Evolutionary conservation across 2,888 invertebrate species (phyloP), one percentile per base, ranked within the genome.

Genomic region (Lacanobia oleracea): DNA sequence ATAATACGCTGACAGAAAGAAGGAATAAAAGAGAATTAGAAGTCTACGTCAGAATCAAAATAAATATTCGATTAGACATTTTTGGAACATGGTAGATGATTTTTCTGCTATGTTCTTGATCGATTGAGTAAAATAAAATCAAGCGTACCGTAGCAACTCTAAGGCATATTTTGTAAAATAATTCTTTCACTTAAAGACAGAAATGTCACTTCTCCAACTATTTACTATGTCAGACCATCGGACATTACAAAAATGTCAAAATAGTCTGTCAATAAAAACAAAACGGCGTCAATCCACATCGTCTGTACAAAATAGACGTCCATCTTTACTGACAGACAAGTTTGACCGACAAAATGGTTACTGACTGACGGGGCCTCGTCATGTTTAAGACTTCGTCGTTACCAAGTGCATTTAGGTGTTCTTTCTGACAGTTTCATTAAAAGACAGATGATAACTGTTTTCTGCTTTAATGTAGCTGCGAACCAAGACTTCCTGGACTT

Each of bases 401-500:
- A 68, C 54, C 61, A 60, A 73, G 76, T 81, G 77, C 69, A 75
- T 50, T 45, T 64, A 27, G 6, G 27, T 54, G 21, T 45, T 67
- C 23, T 54, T 67, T 77, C 63, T 83, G 79, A 75, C 85, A 81
- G 75, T 83, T 81, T 59, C 67, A 83, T 78, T 72, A 56, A 27
- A 61, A 62, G 48, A 67, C 63, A 37, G 54, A 40, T 53, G 1
- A 21, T 16, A 43, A 33, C 7, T 62, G 54, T 61, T 8, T 3
- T 43, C 16, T 76, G 37, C 45, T 4, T 23, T 18, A 37, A 37
- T 62, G 27, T 76, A 76, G 75, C 79, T 76, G 75, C 79, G 40
- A 21, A 78, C 79, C 56, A 7, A 14, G n/a, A 40, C 2, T 27
- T 12, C 33, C 12, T 23, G 12, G 21, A 5, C 4, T 23, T 1